A percentile compares a stretch with the other conserved stretches of the same genome.
phyloP scores from a whole-genome alignment of 2,888 invertebrate species.

The Drosophila multiciliata region DNA sequence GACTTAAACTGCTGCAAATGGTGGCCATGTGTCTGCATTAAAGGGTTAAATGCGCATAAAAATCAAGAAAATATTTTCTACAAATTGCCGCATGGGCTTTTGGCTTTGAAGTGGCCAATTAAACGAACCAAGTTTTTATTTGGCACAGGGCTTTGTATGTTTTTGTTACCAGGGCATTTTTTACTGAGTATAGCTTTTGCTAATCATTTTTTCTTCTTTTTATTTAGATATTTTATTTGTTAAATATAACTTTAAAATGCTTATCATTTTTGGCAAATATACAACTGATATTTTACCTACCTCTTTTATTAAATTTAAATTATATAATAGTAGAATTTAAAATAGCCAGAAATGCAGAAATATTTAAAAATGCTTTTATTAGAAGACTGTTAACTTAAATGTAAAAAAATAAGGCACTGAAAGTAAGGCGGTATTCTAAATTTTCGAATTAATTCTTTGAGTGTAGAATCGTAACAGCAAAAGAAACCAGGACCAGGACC shows the following conservation, averaged over 20 bases:
- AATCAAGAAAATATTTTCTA: conserved; percentile 56
- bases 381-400: neutral
- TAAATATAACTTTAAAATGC: neutral
- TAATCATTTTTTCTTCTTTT: neutral
- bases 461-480: neutral
- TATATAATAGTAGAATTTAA: no score
- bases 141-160: conserved; percentile 29
- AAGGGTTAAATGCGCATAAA: conserved; percentile 70
- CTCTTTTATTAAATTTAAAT: neutral
- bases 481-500: conserved; percentile 1
- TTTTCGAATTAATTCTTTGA: neutral
- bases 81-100: conserved; percentile 57
- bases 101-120: conserved; percentile 61
- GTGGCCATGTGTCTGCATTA: conserved; percentile 70
- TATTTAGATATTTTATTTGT: conserved; percentile 16
- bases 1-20: conserved; percentile 66
- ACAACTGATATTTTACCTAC: neutral
- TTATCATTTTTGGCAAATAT: neutral
- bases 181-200: conserved; percentile 1
- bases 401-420: neutral
- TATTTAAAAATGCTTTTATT: neutral
- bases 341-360: neutral
- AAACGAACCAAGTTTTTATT: conserved; percentile 39
- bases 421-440: neutral
- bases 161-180: conserved; percentile 15